A percentile compares a stretch with the other conserved stretches of the same genome.
Evolutionary conservation across 2,888 invertebrate species (phyloP).

Genomic region (Ryuthela nishihirai): DNA sequence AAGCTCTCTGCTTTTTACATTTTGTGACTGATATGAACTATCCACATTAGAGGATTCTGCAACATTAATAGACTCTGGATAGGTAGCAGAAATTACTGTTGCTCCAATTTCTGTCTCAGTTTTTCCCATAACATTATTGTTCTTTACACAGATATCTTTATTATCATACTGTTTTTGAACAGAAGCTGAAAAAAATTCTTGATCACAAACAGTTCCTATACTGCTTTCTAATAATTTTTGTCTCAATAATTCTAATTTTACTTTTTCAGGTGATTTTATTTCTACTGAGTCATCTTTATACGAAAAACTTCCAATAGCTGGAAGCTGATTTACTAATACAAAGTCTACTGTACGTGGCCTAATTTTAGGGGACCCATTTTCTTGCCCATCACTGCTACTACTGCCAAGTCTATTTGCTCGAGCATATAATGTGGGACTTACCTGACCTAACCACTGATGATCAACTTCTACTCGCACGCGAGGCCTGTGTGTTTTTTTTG

Average conservation of each 20-base stretch:
- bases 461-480: constrained; percentile 23
- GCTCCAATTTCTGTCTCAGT: too few species aligned
- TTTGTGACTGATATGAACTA: too few species aligned
- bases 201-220: too few species aligned
- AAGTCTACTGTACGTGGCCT: constrained; percentile 34
- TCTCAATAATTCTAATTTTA: constrained; percentile 5
- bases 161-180: too few species aligned
- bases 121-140: too few species aligned
- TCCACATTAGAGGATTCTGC: too few species aligned
- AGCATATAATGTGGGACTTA: constrained; percentile 31
- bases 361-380: constrained; percentile 1
- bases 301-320: constrained; percentile 39
- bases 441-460: constrained; percentile 16
- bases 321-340: constrained; percentile 37
- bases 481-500: constrained; percentile 10
- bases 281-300: constrained; percentile 40
- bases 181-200: too few species aligned
- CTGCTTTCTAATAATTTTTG: constrained; percentile 1
- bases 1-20: too few species aligned
- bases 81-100: too few species aligned
- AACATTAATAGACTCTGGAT: too few species aligned
- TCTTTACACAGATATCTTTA: too few species aligned
- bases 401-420: constrained; percentile 10
- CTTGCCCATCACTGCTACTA: constrained; percentile 8
- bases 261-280: constrained; percentile 12